Percentiles rank a stretch among this genome's conserved stretches.
Conservation (phyloP, 2,797 vertebrate genomes). For the Odontamblyopus rebecca region DNA sequence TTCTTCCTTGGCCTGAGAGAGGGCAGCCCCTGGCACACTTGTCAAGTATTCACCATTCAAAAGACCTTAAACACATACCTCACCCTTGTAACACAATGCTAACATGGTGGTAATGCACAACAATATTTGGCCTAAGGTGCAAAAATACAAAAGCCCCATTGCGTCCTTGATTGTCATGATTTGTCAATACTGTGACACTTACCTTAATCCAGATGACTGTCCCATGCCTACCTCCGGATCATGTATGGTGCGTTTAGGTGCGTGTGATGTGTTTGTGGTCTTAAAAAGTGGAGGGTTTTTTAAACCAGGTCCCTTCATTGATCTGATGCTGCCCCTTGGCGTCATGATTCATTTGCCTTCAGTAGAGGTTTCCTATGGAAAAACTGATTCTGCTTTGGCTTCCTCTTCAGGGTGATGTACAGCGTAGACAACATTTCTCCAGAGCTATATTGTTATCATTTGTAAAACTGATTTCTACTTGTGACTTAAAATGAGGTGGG, state of each 20-base stretch:
- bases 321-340: constrained; percentile 73
- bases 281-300: constrained; percentile 69
- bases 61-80: neutral
- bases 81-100: neutral
- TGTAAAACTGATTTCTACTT: constrained; percentile 82
- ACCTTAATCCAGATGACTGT: neutral
- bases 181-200: neutral
- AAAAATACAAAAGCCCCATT: neutral
- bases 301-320: constrained; percentile 75
- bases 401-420: constrained; percentile 86
- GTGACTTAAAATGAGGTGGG: constrained; percentile 73
- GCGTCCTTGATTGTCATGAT: neutral
- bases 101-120: neutral
- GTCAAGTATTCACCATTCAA: neutral
- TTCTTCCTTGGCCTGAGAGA: neutral
- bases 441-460: constrained; percentile 83
- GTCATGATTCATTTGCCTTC: constrained; percentile 84
- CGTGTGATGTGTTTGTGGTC: constrained; percentile 64
- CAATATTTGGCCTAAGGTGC: neutral
- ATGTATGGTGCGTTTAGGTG: constrained; percentile 12
- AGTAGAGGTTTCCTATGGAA: constrained; percentile 89
- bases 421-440: constrained; percentile 83
- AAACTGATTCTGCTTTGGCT: constrained; percentile 84
- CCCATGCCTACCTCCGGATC: constrained; percentile 1
- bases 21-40: neutral